Evolutionary conservation across 2,113 vertebrate genomes (phyloP).

Genomic region (Thermophis baileyi): DNA sequence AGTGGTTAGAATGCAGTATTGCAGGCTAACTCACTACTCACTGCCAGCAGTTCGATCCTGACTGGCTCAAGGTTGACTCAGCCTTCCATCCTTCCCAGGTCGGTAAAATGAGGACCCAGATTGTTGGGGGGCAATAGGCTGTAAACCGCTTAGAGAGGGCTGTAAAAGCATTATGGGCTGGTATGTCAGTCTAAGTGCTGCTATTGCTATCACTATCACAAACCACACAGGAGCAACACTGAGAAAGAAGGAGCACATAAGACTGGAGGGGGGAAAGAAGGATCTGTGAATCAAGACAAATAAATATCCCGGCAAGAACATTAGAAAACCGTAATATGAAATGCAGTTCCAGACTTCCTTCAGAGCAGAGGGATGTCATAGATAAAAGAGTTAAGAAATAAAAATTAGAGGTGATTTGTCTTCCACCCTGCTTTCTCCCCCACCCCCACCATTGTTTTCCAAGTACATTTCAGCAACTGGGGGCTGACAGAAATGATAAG

Average conservation of each 20-base stretch:
- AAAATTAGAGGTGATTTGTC: conserved; percentile 6
- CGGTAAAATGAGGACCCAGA: too few relatives aligned
- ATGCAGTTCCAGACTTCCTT: background rate
- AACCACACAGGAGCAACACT: background rate
- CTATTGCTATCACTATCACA: background rate
- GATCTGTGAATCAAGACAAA: background rate
- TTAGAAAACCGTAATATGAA: background rate
- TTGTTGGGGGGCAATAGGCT: background rate
- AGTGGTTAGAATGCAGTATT: too few relatives aligned
- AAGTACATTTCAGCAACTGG: conserved; percentile 23
- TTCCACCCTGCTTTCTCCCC: background rate
- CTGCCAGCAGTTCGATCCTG: too few relatives aligned
- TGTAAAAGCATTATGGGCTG: rapidly evolving
- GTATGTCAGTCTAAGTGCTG: background rate
- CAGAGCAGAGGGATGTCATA: background rate
- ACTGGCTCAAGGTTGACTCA: too few relatives aligned
- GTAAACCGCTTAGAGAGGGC: background rate
- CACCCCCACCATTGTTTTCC: background rate
- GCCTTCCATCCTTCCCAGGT: too few relatives aligned
- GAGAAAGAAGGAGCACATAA: background rate
- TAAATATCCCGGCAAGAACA: background rate
- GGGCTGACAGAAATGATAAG: conserved; percentile 43
- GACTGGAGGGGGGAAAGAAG: background rate
- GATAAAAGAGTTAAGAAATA: background rate
- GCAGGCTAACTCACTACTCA: too few relatives aligned